Evolutionary conservation across 2,113 vertebrate species (phyloP).

Genomic region (Phaetusa simplex): DNA sequence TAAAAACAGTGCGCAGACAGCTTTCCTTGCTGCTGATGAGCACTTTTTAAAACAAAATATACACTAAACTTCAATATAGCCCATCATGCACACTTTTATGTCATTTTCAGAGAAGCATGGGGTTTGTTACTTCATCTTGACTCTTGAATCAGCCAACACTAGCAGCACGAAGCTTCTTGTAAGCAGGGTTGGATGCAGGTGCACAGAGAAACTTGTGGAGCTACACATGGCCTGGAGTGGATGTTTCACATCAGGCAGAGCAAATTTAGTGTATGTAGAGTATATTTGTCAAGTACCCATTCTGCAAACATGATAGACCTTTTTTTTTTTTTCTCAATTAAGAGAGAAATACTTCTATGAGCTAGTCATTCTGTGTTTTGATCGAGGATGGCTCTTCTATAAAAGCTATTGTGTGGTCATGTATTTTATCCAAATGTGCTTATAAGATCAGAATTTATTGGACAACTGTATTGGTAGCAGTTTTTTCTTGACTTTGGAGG

Average conservation of each 20-base stretch:
- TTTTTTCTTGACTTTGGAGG: neutral
- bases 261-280: neutral
- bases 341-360: neutral
- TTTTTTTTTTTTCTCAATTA: neutral
- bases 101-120: neutral
- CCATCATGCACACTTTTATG: neutral
- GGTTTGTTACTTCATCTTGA: neutral
- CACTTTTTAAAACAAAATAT: neutral
- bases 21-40: accelerated
- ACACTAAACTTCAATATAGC: neutral
- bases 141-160: neutral
- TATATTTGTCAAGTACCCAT: neutral
- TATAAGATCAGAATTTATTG: neutral
- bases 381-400: neutral
- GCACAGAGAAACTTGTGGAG: neutral
- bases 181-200: neutral
- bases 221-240: neutral
- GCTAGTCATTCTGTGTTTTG: neutral
- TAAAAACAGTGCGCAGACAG: neutral
- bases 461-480: neutral
- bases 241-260: neutral
- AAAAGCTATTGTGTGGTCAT: neutral
- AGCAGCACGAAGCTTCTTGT: neutral
- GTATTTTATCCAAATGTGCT: neutral
- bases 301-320: neutral